These are phyloP conservation scores for Phengaris alcon DNA, from an alignment of 2,888 invertebrate genomes.

Conservation along the genomic window DNA sequence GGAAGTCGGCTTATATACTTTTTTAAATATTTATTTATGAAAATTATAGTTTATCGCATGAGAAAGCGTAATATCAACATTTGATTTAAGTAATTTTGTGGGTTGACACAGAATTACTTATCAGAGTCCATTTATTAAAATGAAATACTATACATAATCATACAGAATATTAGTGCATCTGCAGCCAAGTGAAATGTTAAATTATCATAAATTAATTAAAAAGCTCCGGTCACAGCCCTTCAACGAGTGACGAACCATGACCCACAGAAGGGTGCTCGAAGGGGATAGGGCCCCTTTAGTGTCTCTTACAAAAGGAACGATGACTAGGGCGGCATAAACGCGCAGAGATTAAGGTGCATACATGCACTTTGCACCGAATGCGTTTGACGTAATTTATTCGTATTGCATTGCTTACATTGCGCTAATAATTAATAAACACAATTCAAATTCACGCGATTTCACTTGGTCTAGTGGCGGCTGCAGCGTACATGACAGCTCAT, in stretches of 20 bases:
- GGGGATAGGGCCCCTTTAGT: constrained; percentile 79
- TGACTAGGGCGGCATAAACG: constrained; percentile 71
- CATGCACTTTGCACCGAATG: constrained; percentile 79
- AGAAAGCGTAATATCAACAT: no score
- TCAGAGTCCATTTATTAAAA: background rate
- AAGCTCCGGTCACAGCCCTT: constrained; percentile 29
- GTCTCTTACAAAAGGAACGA: constrained; percentile 73
- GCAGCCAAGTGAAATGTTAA: constrained; percentile 17
- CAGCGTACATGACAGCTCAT: background rate
- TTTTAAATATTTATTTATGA: no score
- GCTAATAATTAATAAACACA: constrained; percentile 49
- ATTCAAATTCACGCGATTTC: constrained; percentile 9
- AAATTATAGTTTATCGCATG: no score
- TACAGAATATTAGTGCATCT: constrained; percentile 28
- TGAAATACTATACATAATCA: background rate
- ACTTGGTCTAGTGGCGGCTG: background rate
- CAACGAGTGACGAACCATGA: constrained; percentile 66
- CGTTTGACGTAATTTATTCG: constrained; percentile 68
- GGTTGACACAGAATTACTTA: no score
- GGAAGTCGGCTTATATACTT: no score
- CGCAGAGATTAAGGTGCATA: constrained; percentile 71
- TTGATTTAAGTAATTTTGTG: no score
- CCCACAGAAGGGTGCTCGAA: constrained; percentile 77
- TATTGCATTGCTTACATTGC: constrained; percentile 70
- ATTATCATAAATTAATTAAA: constrained; percentile 28